phyloP scores from a whole-genome alignment of 2,113 vertebrate genomes.

The Hystrix brachyura region DNA sequence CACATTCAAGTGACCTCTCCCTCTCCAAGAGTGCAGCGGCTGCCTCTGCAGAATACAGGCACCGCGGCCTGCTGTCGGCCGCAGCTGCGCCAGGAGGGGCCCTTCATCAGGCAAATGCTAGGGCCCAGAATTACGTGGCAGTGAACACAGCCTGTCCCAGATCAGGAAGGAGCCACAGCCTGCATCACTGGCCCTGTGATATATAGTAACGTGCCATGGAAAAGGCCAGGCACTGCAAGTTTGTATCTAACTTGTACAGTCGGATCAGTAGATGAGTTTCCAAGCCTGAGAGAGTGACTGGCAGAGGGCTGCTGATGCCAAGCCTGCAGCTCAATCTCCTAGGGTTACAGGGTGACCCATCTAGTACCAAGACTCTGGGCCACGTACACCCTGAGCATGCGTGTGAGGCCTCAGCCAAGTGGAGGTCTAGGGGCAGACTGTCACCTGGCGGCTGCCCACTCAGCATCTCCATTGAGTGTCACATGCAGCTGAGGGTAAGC shows the following conservation, averaged over 20 bases:
- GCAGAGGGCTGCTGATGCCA: neutral
- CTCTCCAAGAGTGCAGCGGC: slow-evolving; percentile 57
- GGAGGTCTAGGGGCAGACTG: neutral
- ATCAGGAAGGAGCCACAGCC: neutral
- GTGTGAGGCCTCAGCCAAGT: neutral
- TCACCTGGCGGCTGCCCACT: neutral
- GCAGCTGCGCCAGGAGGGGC: neutral
- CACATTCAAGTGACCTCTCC: neutral
- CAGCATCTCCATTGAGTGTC: too few species aligned
- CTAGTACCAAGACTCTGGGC: too few species aligned
- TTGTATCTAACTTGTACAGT: neutral
- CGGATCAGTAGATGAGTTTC: neutral
- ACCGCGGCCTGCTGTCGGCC: slow-evolving; percentile 1
- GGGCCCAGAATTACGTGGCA: neutral
- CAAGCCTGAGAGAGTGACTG: neutral
- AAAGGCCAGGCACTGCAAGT: neutral
- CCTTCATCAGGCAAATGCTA: neutral
- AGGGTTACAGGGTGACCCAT: too few species aligned
- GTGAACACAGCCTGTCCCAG: neutral
- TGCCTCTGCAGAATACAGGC: slow-evolving; percentile 52
- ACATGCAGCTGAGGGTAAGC: neutral
- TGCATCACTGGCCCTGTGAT: neutral
- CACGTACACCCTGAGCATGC: rapidly evolving
- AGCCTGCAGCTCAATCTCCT: neutral
- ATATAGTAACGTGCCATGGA: neutral